Conservation (phyloP, 2,113 vertebrate genomes). For the Osmerus mordax region DNA sequence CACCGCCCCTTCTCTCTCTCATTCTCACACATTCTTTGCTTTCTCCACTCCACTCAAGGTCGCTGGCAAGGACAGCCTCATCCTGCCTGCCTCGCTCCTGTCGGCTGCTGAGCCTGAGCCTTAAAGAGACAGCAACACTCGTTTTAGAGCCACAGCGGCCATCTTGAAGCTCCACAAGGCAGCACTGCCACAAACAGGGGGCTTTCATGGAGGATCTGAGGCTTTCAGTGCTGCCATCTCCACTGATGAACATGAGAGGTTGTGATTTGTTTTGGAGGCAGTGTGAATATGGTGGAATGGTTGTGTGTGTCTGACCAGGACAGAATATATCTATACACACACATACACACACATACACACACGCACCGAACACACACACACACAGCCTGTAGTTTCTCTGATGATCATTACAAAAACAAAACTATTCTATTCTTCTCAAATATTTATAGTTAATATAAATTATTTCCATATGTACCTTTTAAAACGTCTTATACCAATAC, state of each 20-base stretch:
- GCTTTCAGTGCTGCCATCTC: slow-evolving; percentile 21
- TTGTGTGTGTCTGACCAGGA: too few species aligned
- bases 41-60: slow-evolving; percentile 57
- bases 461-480: too few species aligned
- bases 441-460: too few species aligned
- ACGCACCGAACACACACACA: too few species aligned
- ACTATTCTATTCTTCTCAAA: too few species aligned
- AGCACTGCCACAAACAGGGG: slow-evolving; percentile 5
- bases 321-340: background rate
- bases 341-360: background rate
- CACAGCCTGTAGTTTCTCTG: too few species aligned
- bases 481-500: too few species aligned
- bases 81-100: slow-evolving; percentile 36
- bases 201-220: slow-evolving; percentile 16
- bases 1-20: slow-evolving; percentile 6
- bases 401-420: too few species aligned
- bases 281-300: background rate
- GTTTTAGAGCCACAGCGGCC: slow-evolving; percentile 8
- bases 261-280: background rate
- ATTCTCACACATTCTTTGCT: slow-evolving; percentile 31
- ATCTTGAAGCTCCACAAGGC: slow-evolving; percentile 27
- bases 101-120: slow-evolving; percentile 48
- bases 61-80: slow-evolving; percentile 58
- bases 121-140: slow-evolving; percentile 63
- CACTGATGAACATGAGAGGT: slow-evolving; percentile 20